Evolutionary conservation across 30 jellyfish, hydroid and myxozoan genomes (phyloP).

Genomic region (Cassiopea andromeda): DNA sequence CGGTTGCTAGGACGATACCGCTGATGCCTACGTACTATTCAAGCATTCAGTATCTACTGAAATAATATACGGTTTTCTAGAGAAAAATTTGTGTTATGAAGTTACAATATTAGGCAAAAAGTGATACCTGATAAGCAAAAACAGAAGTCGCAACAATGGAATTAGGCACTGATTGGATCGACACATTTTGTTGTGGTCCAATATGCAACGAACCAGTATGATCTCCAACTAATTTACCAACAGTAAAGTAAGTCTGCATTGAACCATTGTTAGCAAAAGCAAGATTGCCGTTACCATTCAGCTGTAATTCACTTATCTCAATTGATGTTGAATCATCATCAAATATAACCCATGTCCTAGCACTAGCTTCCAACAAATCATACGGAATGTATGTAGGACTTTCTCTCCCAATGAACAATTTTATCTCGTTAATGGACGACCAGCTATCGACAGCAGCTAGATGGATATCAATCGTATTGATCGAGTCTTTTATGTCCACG

Average conservation of each 20-base stretch:
- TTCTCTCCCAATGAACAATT: slow-evolving; percentile 46
- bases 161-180: slow-evolving; percentile 37
- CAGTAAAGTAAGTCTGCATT: neutral
- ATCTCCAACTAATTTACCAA: slow-evolving; percentile 44
- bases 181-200: slow-evolving; percentile 42
- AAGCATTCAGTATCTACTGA: too few species aligned
- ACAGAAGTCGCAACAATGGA: slow-evolving; percentile 54
- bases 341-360: slow-evolving; percentile 59
- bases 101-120: neutral
- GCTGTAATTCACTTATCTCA: slow-evolving; percentile 14
- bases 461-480: slow-evolving; percentile 3
- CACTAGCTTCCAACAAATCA: slow-evolving; percentile 51
- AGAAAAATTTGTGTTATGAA: too few species aligned
- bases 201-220: slow-evolving; percentile 57
- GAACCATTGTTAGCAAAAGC: slow-evolving; percentile 32
- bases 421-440: slow-evolving; percentile 56
- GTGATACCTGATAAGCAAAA: slow-evolving; percentile 36
- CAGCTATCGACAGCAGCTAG: slow-evolving; percentile 21
- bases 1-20: too few species aligned
- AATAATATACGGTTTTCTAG: too few species aligned
- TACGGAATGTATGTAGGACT: slow-evolving; percentile 28
- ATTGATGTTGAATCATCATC: slow-evolving; percentile 10
- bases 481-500: slow-evolving; percentile 14
- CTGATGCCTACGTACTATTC: too few species aligned
- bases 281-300: slow-evolving; percentile 54